phyloP scores from a whole-genome alignment of 2,113 vertebrate genomes.

The Phaethon lepturus region DNA sequence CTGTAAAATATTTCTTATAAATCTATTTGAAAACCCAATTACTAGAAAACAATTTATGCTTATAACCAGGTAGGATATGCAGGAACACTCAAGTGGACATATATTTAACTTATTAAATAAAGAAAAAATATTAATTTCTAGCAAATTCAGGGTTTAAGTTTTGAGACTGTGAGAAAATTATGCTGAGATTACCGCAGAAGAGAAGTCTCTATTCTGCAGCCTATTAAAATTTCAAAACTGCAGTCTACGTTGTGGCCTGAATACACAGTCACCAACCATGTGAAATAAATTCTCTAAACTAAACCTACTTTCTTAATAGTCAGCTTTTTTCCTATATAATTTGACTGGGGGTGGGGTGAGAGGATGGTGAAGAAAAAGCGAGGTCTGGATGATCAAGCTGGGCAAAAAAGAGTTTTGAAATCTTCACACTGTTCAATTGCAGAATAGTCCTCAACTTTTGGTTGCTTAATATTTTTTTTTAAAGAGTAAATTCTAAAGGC shows the following conservation, averaged over 20 bases:
- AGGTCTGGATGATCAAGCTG: background rate
- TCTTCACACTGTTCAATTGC: background rate
- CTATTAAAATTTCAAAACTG: background rate
- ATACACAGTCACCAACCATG: background rate
- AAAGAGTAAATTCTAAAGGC: background rate
- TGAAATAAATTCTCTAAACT: background rate
- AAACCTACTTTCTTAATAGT: background rate
- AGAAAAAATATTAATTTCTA: background rate
- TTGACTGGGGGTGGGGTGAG: background rate
- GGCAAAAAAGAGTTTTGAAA: fast-evolving
- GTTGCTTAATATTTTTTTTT: background rate
- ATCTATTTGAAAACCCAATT: background rate
- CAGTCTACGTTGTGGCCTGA: background rate
- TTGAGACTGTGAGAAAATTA: background rate
- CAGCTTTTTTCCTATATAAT: background rate
- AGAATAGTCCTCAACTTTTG: background rate
- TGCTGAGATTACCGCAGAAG: background rate
- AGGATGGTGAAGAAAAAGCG: background rate
- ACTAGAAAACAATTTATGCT: background rate
- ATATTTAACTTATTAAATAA: background rate
- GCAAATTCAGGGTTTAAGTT: background rate
- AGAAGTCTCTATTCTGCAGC: background rate
- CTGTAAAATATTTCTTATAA: background rate
- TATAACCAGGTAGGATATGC: background rate
- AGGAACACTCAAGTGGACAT: background rate